phyloP scores from a whole-genome alignment of 2,113 vertebrate species.

The Jaculus jaculus region DNA sequence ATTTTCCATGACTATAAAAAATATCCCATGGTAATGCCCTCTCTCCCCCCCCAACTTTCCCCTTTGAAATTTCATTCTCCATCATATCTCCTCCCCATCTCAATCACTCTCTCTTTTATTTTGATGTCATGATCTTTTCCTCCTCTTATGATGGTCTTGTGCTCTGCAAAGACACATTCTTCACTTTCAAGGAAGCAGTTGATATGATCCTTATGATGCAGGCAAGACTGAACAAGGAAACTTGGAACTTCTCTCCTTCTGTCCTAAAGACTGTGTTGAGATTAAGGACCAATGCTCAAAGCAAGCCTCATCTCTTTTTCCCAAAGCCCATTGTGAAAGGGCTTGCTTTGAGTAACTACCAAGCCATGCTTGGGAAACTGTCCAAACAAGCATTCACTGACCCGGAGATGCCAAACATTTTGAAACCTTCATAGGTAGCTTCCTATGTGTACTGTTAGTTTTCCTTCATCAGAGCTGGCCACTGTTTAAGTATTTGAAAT shows the following conservation, averaged over 20 bases:
- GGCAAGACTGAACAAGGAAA: slow-evolving; percentile 16
- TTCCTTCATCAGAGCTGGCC: background rate
- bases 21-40: no score
- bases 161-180: slow-evolving; percentile 30
- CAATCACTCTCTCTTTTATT: no score
- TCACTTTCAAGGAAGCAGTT: background rate
- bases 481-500: background rate
- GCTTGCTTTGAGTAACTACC: rapidly evolving
- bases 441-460: rapidly evolving
- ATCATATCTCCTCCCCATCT: no score
- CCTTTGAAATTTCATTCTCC: no score
- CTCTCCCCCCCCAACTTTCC: no score
- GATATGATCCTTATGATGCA: background rate
- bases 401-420: background rate
- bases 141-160: background rate
- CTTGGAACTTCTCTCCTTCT: background rate
- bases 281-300: rapidly evolving
- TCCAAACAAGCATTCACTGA: no score
- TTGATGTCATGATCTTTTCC: no score
- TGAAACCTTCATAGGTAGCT: background rate
- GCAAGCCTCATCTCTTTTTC: background rate
- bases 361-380: no score
- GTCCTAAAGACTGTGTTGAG: no score
- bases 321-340: rapidly evolving
- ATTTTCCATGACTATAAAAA: no score